A percentile compares a stretch with the other conserved stretches of the same genome.
Conservation (phyloP, 2,888 invertebrate species). For the Lottia gigantea region DNA sequence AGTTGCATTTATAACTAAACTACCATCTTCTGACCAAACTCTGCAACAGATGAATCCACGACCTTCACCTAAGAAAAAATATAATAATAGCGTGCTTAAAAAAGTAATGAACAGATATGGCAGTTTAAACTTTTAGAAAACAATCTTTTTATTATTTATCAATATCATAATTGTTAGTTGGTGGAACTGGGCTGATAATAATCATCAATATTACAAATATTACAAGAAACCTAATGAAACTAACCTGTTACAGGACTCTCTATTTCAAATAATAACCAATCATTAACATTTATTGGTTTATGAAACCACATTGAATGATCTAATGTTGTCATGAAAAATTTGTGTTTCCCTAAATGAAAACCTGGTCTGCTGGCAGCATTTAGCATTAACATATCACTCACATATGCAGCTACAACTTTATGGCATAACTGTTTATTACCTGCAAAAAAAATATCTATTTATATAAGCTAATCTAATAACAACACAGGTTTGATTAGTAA, state of each 20-base stretch:
- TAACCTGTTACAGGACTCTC: slow-evolving; percentile 54
- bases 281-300: slow-evolving; percentile 58
- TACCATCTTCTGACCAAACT: slow-evolving; percentile 63
- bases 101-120: too few relatives aligned
- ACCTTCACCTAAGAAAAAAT: slow-evolving; percentile 39
- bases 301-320: slow-evolving; percentile 68
- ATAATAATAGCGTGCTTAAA: too few relatives aligned
- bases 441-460: too few relatives aligned
- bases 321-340: slow-evolving; percentile 56
- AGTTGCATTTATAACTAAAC: slow-evolving; percentile 60
- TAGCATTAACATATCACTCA: slow-evolving; percentile 57
- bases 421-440: too few relatives aligned
- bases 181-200: too few relatives aligned
- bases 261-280: slow-evolving; percentile 67
- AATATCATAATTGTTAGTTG: too few relatives aligned
- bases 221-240: slow-evolving; percentile 3
- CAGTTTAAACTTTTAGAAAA: too few relatives aligned
- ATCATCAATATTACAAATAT: too few relatives aligned
- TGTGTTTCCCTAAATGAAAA: slow-evolving; percentile 36
- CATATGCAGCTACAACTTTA: slow-evolving; percentile 62
- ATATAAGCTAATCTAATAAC: too few relatives aligned
- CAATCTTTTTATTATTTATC: too few relatives aligned
- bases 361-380: slow-evolving; percentile 42
- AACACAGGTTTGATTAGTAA: too few relatives aligned
- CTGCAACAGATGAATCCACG: slow-evolving; percentile 60